Percentiles rank a stretch among this genome's conserved stretches.
Conservation (phyloP, 2,113 vertebrate genomes). For the Cygnus atratus region DNA sequence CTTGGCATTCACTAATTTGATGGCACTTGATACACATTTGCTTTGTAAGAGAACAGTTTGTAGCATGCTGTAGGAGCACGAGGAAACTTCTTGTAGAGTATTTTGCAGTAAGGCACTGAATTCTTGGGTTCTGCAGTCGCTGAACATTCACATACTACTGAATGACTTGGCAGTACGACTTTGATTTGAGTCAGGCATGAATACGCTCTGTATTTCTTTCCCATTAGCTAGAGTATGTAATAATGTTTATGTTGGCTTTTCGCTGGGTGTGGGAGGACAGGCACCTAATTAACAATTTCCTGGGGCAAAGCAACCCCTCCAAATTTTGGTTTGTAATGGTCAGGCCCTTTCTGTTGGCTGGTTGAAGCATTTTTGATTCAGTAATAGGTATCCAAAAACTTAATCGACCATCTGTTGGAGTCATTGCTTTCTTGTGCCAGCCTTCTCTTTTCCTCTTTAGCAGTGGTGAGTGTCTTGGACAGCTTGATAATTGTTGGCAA, state of each 20-base stretch:
- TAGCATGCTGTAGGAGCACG: accelerated
- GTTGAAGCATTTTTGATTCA: background rate
- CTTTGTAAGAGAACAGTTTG: background rate
- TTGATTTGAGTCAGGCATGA: background rate
- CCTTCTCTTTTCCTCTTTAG: background rate
- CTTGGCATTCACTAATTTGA: background rate
- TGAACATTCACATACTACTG: background rate
- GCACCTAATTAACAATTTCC: conserved; percentile 40
- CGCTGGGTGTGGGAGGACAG: conserved; percentile 20
- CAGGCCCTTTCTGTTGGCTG: background rate
- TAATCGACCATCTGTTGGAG: background rate
- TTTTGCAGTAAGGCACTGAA: background rate
- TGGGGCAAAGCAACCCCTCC: conserved; percentile 22
- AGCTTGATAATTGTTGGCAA: background rate
- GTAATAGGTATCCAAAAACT: background rate
- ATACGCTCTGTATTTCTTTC: background rate
- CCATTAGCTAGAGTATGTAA: background rate
- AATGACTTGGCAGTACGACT: background rate
- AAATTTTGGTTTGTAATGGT: background rate
- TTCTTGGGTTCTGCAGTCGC: background rate
- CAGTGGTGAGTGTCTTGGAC: background rate
- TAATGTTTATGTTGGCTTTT: conserved; percentile 52
- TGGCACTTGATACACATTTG: accelerated
- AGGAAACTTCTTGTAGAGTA: background rate
- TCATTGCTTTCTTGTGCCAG: background rate